Evolutionary conservation across 2,888 invertebrate genomes (phyloP), one percentile per base, ranked within the genome.

Genomic region (Yponomeuta sedellus): DNA sequence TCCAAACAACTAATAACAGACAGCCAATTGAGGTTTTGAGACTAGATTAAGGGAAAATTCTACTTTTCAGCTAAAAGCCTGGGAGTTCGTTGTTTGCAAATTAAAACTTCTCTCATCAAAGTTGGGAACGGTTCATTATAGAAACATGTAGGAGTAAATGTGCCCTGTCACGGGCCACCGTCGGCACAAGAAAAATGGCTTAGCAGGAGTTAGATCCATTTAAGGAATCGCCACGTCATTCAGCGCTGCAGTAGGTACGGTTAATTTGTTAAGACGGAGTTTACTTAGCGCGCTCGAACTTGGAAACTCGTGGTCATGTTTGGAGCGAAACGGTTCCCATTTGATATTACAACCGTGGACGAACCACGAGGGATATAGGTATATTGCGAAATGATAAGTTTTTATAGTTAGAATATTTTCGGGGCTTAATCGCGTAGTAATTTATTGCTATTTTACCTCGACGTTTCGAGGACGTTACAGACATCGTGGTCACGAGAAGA

Each of bases 161-260:
- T 25, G 61, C 61, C n/a, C 1, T n/a, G 61, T 28, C 61, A 34
- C 61, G n/a, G 11, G 61, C 6, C 25, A n/a, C 28, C 61, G 28
- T 34, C 10, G 61, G 16, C 11, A 40, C 64, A 64, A 68, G 68
- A 66, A 64, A 40, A 52, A 64, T 61, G 61, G n/a, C 61, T 44
- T 74, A 75, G 68, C 68, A 66, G 73, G 75, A 75, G 70, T 71
- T 67, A 68, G 71, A 73, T 66, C 78, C 78, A 71, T 77, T 77
- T 79, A 75, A 77, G 74, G 77, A 72, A 72, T 69, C 67, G 69
- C 71, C 71, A 69, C 74, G 75, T 77, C 77, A 78, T 75, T n/a
- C 58, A 22, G 10, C 19, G 58, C 20, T 52, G 44, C 44, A 52
- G 44, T 52, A 12, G 44, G 44, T 52, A 52, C 44, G 12, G 44